Percentiles rank a stretch among this genome's conserved stretches.
Evolutionary conservation across 2,113 vertebrate species (phyloP).

Genomic region (Centrocercus urophasianus): DNA sequence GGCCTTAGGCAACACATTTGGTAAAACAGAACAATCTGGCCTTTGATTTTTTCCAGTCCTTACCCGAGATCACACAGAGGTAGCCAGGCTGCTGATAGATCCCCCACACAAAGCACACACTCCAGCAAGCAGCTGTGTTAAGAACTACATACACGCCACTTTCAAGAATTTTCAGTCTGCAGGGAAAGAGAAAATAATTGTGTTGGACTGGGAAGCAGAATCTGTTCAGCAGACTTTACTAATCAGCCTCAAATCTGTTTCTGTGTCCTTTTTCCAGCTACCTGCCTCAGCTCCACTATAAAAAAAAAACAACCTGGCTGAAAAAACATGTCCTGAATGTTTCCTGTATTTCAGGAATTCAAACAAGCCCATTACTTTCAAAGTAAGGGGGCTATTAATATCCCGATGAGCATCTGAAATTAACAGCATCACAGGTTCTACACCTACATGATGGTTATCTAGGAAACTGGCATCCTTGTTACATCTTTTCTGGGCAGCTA

Average conservation of each 20-base stretch:
- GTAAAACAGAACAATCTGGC: constrained; percentile 69
- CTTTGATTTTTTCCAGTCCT: constrained; percentile 71
- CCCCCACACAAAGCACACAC: constrained; percentile 54
- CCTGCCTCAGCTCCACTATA: neutral
- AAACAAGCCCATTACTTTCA: constrained; percentile 39
- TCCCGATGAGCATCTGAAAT: constrained; percentile 62
- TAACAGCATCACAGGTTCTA: constrained; percentile 52
- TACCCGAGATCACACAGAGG: constrained; percentile 69
- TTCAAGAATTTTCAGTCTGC: constrained; percentile 50
- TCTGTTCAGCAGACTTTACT: neutral
- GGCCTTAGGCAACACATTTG: constrained; percentile 65
- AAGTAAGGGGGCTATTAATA: constrained; percentile 48
- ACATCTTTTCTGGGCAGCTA: constrained; percentile 13
- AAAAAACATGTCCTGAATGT: neutral
- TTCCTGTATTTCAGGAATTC: constrained; percentile 5
- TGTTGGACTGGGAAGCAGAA: neutral
- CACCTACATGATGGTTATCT: constrained; percentile 63
- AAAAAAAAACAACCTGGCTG: neutral
- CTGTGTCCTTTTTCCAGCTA: neutral
- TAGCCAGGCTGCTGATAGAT: constrained; percentile 67
- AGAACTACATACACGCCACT: constrained; percentile 16
- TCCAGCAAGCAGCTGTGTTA: constrained; percentile 60
- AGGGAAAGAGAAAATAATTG: constrained; percentile 10
- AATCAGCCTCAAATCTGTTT: neutral
- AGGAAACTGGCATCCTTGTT: constrained; percentile 37